Percentiles rank a stretch among this genome's conserved stretches.
phyloP scores from a whole-genome alignment of 1,140 invertebrate genomes.

The Nymphalis io region DNA sequence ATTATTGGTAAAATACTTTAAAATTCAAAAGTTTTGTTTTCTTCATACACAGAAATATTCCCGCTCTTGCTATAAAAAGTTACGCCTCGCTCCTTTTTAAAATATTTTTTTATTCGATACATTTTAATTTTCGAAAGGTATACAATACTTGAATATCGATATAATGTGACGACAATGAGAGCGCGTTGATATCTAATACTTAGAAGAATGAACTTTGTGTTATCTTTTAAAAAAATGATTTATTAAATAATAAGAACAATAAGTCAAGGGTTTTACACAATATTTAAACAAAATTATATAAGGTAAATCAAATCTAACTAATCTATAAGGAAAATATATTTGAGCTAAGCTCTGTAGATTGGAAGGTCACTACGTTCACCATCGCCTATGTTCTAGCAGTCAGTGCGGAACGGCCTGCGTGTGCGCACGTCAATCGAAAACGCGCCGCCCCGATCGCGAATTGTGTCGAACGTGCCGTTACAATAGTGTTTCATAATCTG shows the following conservation, averaged over 20 bases:
- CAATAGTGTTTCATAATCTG: conserved; percentile 72
- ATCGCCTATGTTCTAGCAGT: conserved; percentile 50
- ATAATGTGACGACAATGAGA: conserved; percentile 6
- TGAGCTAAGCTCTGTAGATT: conserved; percentile 67
- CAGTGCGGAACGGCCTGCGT: conserved; percentile 65
- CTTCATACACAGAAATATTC: too few relatives aligned
- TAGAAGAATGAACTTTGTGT: not conserved
- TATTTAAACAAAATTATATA: not conserved
- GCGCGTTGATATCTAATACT: conserved; percentile 34
- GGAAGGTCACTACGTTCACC: conserved; percentile 75
- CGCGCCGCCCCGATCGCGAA: conserved; percentile 48
- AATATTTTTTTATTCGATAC: too few relatives aligned
- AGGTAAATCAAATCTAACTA: conserved; percentile 8
- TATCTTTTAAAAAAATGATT: not conserved
- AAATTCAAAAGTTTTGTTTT: too few relatives aligned
- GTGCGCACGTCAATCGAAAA: conserved; percentile 60
- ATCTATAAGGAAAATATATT: conserved; percentile 58
- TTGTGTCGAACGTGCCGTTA: conserved; percentile 68
- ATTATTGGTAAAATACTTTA: too few relatives aligned
- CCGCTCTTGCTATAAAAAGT: too few relatives aligned
- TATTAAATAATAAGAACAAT: too few relatives aligned
- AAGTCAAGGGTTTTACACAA: too few relatives aligned
- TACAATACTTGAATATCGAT: too few relatives aligned
- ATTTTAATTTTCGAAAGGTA: not conserved
- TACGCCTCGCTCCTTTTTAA: too few relatives aligned